Evolutionary conservation across 2,797 vertebrate species (phyloP).

Genomic region (Helostoma temminkii): DNA sequence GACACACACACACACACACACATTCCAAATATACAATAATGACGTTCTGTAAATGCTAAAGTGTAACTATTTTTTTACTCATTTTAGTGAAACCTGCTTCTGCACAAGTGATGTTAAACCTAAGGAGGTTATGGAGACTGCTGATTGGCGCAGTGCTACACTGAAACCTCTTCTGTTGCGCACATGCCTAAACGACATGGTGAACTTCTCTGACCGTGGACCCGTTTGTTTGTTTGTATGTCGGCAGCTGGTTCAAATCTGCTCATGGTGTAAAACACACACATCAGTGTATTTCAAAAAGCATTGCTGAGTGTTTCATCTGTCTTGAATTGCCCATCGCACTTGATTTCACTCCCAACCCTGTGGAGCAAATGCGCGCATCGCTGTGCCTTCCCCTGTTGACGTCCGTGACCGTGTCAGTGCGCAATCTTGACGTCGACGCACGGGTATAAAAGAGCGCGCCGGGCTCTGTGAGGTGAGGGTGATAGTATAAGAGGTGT

Average conservation of each 20-base stretch:
- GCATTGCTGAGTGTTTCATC: too few species aligned
- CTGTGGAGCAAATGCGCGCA: neutral
- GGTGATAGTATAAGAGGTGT: slow-evolving; percentile 22
- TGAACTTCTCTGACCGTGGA: slow-evolving; percentile 12
- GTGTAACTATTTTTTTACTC: too few species aligned
- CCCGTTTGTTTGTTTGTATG: neutral
- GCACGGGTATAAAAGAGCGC: slow-evolving; percentile 22
- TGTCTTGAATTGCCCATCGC: neutral
- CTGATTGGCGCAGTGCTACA: too few species aligned
- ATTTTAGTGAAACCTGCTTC: too few species aligned
- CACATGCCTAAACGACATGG: neutral
- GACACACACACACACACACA: too few species aligned
- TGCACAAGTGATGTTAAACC: too few species aligned
- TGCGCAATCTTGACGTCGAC: slow-evolving; percentile 71
- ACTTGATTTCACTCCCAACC: neutral
- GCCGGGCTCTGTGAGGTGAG: slow-evolving; percentile 16
- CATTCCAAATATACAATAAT: too few species aligned
- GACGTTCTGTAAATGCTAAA: too few species aligned
- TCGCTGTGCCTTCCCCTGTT: neutral
- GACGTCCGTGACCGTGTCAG: slow-evolving; percentile 2
- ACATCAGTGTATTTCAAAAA: too few species aligned
- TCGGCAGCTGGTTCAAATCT: slow-evolving; percentile 1
- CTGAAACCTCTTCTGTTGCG: too few species aligned
- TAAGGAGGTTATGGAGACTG: too few species aligned
- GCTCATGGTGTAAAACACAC: too few species aligned